Conservation (phyloP, 2,888 invertebrate genomes). For the Oxyteleia sp. region DNA sequence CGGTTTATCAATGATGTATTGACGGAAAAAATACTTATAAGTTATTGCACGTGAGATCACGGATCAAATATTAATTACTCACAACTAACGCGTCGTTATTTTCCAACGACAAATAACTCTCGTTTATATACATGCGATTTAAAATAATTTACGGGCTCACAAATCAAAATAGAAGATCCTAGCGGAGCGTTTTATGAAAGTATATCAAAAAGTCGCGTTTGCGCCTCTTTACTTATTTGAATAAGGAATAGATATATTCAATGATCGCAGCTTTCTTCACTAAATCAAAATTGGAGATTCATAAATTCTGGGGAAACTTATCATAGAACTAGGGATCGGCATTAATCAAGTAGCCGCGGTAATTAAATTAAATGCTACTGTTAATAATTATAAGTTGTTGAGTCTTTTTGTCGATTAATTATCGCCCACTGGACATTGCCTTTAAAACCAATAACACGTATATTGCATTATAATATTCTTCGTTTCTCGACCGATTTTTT, state of each 20-base stretch:
- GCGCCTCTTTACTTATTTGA: conserved; percentile 1
- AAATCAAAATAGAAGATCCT: conserved; percentile 16
- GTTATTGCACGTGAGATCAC: conserved; percentile 18
- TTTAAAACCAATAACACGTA: conserved; percentile 31
- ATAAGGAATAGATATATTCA: neutral
- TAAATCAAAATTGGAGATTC: neutral
- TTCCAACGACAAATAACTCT: conserved; percentile 21
- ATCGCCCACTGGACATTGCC: neutral
- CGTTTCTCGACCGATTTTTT: conserved; percentile 11
- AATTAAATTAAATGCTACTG: conserved; percentile 40
- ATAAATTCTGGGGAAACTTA: neutral
- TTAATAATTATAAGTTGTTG: conserved; percentile 13
- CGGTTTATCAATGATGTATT: conserved; percentile 1
- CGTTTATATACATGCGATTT: conserved; percentile 10
- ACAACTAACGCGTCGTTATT: neutral
- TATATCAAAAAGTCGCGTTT: neutral
- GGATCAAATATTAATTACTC: conserved; percentile 7
- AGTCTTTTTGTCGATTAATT: conserved; percentile 15
- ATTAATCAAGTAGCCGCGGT: conserved; percentile 17
- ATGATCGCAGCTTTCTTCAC: neutral
- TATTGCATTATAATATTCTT: conserved; percentile 8
- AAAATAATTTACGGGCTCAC: conserved; percentile 14
- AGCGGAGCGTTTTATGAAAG: neutral
- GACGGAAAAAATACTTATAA: neutral
- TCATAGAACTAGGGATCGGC: neutral